Base-by-base conservation (phyloP, 1,140 invertebrate genomes). In the Pollicipes pollicipes region DNA sequence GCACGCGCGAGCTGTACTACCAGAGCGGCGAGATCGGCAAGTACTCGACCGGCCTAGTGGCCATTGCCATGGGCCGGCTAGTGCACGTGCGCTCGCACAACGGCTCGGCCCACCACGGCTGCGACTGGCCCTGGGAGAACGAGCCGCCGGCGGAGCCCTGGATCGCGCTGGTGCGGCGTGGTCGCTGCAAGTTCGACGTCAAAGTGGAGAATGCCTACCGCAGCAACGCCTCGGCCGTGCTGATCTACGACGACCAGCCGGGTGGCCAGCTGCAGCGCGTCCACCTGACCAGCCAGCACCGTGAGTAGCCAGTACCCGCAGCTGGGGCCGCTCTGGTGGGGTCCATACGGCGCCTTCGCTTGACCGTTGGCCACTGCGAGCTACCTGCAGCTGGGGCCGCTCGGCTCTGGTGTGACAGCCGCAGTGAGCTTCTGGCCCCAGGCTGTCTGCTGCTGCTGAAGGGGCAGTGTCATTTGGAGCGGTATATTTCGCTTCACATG, bases 171-270 rank as follows among this genome's bases (percentile, higher is more conserved):
- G 85, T 90, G 8, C 83, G 84, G 73, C 78, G 88, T n/a, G 89
- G 88, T 29, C 81, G 78, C 30, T 91, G 89, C 79, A 87, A 87
- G 74, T 90, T 90, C 77, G 86, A 89, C 76, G 83, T 85, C 68
- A 91, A 91, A 80, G 83, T 88, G 70, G 83, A 87, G 74, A 86
- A 90, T 78, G 88, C 88, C n/a, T 85, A 83, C 77, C 78, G 80
- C 45, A 84, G 83, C 69, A 87, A 87, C 75, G 89, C 89, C 0
- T 82, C 83, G 0, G 89, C 85, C 0, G 86, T 90, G n/a, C 83
- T 91, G 58, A 84, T 91, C n/a, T 91, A 90, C 80, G 88, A 90
- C 78, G 85, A 88, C 78, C 81, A 85, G 68, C 83, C 85, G 68
- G 83, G 84, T 29, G 80, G 83, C 28, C 77, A 78, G 30, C 78